Percentiles rank a stretch among this genome's conserved stretches.
These are phyloP conservation scores for Prunella himalayana DNA, from an alignment of 2,113 vertebrate species.

Conservation along the genomic window DNA sequence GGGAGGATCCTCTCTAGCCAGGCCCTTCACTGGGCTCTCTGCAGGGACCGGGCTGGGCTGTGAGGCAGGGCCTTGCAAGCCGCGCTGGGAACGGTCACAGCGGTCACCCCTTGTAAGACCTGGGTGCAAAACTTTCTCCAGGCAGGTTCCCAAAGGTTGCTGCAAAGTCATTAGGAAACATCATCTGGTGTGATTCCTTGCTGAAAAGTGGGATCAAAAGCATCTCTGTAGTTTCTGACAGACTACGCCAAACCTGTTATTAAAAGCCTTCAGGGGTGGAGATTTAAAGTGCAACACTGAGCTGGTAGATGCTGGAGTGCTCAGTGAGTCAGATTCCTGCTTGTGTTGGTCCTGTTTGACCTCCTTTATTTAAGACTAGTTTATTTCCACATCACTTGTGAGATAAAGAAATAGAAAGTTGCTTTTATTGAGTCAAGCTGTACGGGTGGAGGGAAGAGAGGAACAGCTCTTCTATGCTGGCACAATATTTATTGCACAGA, in stretches of 20 bases:
- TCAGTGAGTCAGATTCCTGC: not conserved
- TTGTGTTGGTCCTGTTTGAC: not conserved
- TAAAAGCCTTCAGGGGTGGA: not conserved
- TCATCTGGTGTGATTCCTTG: rapidly evolving
- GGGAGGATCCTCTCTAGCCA: rapidly evolving
- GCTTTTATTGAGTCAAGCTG: not conserved
- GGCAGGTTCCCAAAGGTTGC: not conserved
- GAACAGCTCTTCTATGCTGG: not conserved
- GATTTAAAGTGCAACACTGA: not conserved
- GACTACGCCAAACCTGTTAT: rapidly evolving
- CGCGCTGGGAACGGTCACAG: rapidly evolving
- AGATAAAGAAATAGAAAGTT: not conserved
- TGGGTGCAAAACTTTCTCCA: rapidly evolving
- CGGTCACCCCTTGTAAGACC: not conserved
- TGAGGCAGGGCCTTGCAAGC: not conserved
- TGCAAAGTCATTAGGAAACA: rapidly evolving
- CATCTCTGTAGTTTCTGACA: not conserved
- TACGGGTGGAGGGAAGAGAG: rapidly evolving
- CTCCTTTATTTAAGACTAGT: not conserved
- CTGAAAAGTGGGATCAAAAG: not conserved
- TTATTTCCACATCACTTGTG: not conserved
- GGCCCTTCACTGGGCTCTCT: not conserved
- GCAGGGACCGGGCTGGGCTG: not conserved
- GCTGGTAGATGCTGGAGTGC: not conserved
- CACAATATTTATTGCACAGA: not conserved